phyloP scores from a whole-genome alignment of 2,888 invertebrate genomes.

The Cantharis rufa region DNA sequence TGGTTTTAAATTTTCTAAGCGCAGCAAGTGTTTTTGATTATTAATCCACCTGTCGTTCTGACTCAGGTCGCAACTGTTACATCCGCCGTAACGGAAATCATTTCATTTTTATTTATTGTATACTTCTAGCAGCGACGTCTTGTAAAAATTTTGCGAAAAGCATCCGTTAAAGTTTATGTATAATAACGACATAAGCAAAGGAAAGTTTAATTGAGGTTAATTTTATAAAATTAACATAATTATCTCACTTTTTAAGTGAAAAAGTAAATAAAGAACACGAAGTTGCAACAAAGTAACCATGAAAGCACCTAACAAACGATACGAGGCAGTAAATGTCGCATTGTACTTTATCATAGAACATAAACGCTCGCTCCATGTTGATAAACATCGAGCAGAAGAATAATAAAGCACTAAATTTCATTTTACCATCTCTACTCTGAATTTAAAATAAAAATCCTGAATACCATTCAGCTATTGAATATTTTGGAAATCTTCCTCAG shows the following conservation, averaged over 20 bases:
- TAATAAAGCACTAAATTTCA: not conserved
- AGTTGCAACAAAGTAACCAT: not conserved
- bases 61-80: slow-evolving; percentile 35
- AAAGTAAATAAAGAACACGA: not conserved
- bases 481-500: not conserved
- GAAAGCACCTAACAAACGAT: not conserved
- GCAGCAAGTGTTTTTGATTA: slow-evolving; percentile 20
- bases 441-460: not conserved
- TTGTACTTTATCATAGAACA: not conserved
- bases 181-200: not conserved
- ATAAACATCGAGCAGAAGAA: not conserved
- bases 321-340: not conserved
- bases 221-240: not conserved
- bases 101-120: slow-evolving; percentile 7
- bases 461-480: not conserved
- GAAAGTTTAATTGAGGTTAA: not conserved
- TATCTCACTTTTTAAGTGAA: not conserved
- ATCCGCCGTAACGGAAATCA: slow-evolving; percentile 32
- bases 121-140: not conserved
- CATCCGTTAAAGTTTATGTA: not conserved
- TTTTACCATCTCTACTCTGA: not conserved
- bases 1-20: slow-evolving; percentile 15
- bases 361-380: not conserved
- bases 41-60: slow-evolving; percentile 35
- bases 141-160: not conserved